Percentiles rank a stretch among this genome's conserved stretches.
phyloP scores from a whole-genome alignment of 2,888 invertebrate species.

The Brassicogethes aeneus region DNA sequence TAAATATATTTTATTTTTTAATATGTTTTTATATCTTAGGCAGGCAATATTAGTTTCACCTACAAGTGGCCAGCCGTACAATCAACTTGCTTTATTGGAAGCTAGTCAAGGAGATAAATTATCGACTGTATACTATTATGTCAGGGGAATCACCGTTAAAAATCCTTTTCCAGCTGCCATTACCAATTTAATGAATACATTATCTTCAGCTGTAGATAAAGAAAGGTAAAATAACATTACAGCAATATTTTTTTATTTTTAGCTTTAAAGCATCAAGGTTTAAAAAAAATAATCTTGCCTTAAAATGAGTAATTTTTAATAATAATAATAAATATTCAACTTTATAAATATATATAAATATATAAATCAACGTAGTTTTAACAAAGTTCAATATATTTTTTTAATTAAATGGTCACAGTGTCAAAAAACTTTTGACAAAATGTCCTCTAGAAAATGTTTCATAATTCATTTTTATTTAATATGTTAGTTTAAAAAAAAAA shows the following conservation, averaged over 20 bases:
- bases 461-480: too few species aligned
- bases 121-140: constrained; percentile 79
- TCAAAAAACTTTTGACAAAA: too few species aligned
- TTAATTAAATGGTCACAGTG: too few species aligned
- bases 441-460: too few species aligned
- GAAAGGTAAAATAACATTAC: constrained; percentile 35
- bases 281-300: background rate
- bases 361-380: too few species aligned
- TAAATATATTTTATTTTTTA: constrained; percentile 1
- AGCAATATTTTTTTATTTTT: background rate
- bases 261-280: background rate
- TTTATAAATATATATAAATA: too few species aligned
- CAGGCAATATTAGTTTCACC: constrained; percentile 67
- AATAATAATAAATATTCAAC: too few species aligned
- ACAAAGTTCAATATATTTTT: too few species aligned
- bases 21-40: constrained; percentile 39
- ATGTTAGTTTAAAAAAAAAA: too few species aligned
- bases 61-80: constrained; percentile 80
- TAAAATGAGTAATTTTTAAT: too few species aligned
- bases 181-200: constrained; percentile 68
- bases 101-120: constrained; percentile 73
- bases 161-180: constrained; percentile 80
- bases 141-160: constrained; percentile 71
- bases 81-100: constrained; percentile 76
- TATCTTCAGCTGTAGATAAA: constrained; percentile 48